Evolutionary conservation across 2,797 vertebrate genomes (phyloP).

Genomic region (Cyprinella venusta): DNA sequence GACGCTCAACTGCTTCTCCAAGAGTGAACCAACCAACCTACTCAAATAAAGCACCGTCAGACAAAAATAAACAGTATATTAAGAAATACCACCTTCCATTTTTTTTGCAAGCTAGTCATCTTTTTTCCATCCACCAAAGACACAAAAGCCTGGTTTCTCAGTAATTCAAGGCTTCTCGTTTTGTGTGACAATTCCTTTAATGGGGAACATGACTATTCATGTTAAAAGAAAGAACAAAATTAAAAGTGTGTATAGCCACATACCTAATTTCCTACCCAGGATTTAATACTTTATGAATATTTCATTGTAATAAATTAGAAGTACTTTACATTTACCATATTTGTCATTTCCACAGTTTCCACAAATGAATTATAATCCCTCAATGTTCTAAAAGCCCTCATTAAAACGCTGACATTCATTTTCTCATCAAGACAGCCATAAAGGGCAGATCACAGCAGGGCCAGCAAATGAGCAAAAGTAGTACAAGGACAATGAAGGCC

Average conservation of each 20-base stretch:
- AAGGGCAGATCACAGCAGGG: not conserved
- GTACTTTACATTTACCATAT: slow-evolving; percentile 20
- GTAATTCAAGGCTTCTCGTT: not conserved
- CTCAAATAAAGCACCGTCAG: not conserved
- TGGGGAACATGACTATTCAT: not conserved
- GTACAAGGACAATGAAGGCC: not conserved
- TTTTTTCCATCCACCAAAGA: not conserved
- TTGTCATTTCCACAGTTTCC: slow-evolving; percentile 16
- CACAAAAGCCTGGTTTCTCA: not conserved
- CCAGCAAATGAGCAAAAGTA: not conserved
- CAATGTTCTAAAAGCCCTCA: slow-evolving; percentile 8
- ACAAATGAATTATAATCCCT: slow-evolving; percentile 27
- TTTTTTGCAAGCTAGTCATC: not conserved
- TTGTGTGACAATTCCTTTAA: not conserved
- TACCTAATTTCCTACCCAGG: not conserved
- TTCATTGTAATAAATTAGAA: slow-evolving; percentile 20
- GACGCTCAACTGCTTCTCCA: not conserved
- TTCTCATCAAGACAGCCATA: not conserved
- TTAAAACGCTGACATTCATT: slow-evolving; percentile 12
- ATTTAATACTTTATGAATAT: slow-evolving; percentile 6
- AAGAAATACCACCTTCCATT: not conserved
- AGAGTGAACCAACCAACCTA: not conserved
- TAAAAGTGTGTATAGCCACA: not conserved
- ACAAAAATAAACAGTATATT: not conserved
- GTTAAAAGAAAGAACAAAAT: slow-evolving; percentile 12